phyloP scores from a whole-genome alignment of 2,888 invertebrate species.

The Oasisia sp. region DNA sequence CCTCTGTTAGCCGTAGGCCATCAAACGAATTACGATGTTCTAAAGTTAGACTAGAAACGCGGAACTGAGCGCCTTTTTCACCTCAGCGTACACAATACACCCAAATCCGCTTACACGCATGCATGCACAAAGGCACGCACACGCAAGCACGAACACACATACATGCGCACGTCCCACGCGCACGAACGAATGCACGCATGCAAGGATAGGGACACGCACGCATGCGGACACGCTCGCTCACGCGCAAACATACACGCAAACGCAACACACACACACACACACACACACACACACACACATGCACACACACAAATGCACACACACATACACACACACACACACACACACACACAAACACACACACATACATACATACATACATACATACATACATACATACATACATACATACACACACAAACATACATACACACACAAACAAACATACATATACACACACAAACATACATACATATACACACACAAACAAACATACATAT shows the following conservation, averaged over 20 bases:
- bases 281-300: neutral
- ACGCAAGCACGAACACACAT: no score
- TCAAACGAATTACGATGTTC: no score
- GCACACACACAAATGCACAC: neutral
- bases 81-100: neutral
- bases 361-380: neutral
- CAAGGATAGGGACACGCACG: neutral
- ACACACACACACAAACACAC: neutral
- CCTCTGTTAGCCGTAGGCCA: no score
- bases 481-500: neutral
- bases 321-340: neutral
- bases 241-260: neutral
- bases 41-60: no score
- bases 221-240: neutral
- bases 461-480: neutral
- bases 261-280: neutral
- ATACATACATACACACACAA: neutral
- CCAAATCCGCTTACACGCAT: no score
- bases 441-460: neutral
- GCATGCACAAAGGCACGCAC: no score
- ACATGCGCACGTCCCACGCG: no score
- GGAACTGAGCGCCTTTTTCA: neutral
- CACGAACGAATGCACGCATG: neutral
- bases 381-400: neutral
- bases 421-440: neutral